Evolutionary conservation across 1,140 invertebrate genomes (phyloP).

Genomic region (Zaprionus inermis): DNA sequence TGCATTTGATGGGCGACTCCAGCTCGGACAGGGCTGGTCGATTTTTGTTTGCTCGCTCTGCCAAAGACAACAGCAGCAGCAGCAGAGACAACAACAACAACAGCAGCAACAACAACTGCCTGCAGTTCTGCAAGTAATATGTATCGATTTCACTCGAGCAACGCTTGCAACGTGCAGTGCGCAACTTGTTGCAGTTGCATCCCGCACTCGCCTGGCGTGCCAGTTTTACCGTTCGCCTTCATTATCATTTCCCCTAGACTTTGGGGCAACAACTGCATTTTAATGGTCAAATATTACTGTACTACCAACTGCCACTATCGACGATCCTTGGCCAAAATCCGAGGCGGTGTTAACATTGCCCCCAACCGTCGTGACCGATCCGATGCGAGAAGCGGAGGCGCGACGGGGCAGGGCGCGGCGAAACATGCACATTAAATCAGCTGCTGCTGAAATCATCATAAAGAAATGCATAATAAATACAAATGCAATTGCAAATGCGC

Average conservation of each 20-base stretch:
- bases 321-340: constrained; percentile 49
- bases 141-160: constrained; percentile 51
- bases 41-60: constrained; percentile 34
- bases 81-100: constrained; percentile 8
- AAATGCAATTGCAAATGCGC: constrained; percentile 24
- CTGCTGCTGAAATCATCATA: constrained; percentile 64
- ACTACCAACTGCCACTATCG: constrained; percentile 45
- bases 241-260: constrained; percentile 68
- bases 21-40: constrained; percentile 18
- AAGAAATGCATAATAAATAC: constrained; percentile 56
- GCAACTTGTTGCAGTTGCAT: constrained; percentile 52
- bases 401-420: constrained; percentile 4
- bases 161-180: constrained; percentile 26
- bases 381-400: too few relatives aligned
- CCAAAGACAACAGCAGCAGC: constrained; percentile 1
- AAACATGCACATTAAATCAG: constrained; percentile 67
- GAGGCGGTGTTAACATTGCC: constrained; percentile 72
- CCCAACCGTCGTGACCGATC: constrained; percentile 66
- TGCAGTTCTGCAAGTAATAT: constrained; percentile 63
- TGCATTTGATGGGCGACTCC: constrained; percentile 47
- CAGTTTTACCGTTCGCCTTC: constrained; percentile 74
- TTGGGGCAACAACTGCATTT: constrained; percentile 54
- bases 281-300: constrained; percentile 77
- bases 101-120: constrained; percentile 26
- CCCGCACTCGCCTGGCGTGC: constrained; percentile 15